These are phyloP conservation scores for Masticophis lateralis DNA, from an alignment of 2,797 vertebrate species.

Conservation along the genomic window DNA sequence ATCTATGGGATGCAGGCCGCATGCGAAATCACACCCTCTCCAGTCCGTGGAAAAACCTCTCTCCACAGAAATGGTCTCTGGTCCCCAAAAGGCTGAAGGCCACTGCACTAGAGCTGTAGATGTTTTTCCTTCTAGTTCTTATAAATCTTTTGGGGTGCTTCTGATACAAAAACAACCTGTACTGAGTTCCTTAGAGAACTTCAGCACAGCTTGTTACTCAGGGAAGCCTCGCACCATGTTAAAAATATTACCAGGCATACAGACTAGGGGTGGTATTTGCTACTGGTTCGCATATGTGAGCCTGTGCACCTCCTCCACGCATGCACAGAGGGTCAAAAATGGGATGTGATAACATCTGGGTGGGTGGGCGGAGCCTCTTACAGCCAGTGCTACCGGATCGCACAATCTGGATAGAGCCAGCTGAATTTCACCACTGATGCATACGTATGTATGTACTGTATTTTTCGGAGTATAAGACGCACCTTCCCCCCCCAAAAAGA, in stretches of 20 bases:
- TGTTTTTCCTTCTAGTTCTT: neutral
- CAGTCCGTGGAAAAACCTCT: neutral
- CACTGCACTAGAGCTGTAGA: neutral
- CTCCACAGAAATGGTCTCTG: neutral
- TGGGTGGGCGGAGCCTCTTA: no score
- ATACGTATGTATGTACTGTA: no score
- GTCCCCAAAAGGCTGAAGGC: neutral
- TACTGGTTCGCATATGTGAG: no score
- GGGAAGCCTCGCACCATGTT: neutral
- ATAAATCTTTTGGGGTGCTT: neutral
- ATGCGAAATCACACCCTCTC: neutral
- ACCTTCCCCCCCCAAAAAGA: no score
- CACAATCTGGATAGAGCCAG: no score
- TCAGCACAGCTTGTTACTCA: neutral
- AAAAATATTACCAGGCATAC: neutral
- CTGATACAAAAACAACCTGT: neutral
- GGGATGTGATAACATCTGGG: no score
- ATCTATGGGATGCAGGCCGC: neutral
- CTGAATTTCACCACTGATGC: no score
- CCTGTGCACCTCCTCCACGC: no score
- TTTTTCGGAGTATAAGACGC: no score
- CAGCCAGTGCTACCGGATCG: no score
- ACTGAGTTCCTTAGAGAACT: neutral
- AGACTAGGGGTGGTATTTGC: no score
- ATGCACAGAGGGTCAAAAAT: no score